These are phyloP conservation scores for Scaptomyza hsui DNA, from an alignment of 1,140 invertebrate genomes.

Conservation along the genomic window DNA sequence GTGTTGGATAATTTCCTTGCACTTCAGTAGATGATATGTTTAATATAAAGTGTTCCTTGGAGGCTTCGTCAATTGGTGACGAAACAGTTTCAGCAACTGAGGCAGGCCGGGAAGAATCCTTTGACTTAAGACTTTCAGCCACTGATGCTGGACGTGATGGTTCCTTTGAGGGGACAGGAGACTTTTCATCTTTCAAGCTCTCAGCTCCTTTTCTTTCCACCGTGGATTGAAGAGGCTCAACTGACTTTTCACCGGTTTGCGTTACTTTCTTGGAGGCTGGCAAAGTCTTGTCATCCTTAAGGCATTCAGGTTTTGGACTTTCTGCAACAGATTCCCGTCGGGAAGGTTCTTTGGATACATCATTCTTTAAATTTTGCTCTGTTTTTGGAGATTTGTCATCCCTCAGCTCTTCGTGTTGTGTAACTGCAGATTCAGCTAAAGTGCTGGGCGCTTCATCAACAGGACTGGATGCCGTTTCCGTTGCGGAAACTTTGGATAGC, in stretches of 20 bases:
- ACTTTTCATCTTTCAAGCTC: constrained; percentile 23
- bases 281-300: constrained; percentile 34
- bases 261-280: constrained; percentile 42
- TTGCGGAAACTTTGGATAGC: constrained; percentile 10
- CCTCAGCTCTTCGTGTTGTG: constrained; percentile 23
- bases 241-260: constrained; percentile 15
- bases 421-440: constrained; percentile 8
- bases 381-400: constrained; percentile 26
- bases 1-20: constrained; percentile 54
- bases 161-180: constrained; percentile 46
- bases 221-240: constrained; percentile 26
- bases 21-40: constrained; percentile 22
- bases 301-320: constrained; percentile 22
- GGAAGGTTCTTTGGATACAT: constrained; percentile 35
- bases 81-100: constrained; percentile 66
- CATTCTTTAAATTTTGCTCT: too few relatives aligned
- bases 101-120: constrained; percentile 40
- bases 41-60: constrained; percentile 29
- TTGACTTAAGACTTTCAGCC: constrained; percentile 24
- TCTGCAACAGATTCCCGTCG: constrained; percentile 30
- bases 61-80: constrained; percentile 66
- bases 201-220: constrained; percentile 8
- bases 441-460: constrained; percentile 62
- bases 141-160: constrained; percentile 42
- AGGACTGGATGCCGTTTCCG: constrained; percentile 15